A percentile compares a stretch with the other conserved stretches of the same genome.
Conservation (phyloP, 2,113 vertebrate species). For the Numenius arquata region DNA sequence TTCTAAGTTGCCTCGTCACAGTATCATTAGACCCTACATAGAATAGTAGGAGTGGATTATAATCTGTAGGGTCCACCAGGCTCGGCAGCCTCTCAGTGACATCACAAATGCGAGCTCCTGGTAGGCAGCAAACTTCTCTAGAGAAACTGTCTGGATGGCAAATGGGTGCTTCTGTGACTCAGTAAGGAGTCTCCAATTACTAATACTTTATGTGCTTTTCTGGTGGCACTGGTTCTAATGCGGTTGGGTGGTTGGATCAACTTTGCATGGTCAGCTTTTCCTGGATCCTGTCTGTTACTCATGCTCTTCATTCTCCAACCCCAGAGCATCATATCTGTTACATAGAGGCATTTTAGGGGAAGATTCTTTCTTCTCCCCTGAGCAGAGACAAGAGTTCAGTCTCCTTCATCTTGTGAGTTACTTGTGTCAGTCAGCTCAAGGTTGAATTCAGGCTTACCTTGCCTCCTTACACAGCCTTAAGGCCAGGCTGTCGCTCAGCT, state of each 20-base stretch:
- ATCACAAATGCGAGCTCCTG: neutral
- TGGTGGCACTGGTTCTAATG: neutral
- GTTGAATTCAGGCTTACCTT: neutral
- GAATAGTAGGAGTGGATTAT: neutral
- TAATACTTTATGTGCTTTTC: neutral
- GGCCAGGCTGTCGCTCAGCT: neutral
- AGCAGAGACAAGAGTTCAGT: neutral
- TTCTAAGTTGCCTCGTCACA: neutral
- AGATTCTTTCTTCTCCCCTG: neutral
- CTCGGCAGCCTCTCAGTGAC: neutral
- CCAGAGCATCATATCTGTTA: neutral
- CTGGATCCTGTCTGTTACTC: neutral
- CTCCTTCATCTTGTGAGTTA: neutral
- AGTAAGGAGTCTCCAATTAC: neutral
- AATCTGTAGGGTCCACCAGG: neutral
- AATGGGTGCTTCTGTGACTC: neutral
- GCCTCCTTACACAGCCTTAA: neutral
- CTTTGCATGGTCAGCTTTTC: neutral
- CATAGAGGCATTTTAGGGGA: neutral
- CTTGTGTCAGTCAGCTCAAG: neutral
- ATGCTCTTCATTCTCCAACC: neutral
- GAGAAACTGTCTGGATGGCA: neutral
- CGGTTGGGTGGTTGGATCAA: neutral
- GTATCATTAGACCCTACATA: neutral
- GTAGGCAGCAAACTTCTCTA: neutral